Base-by-base conservation (phyloP, 2,888 invertebrate species). In the Perithous albicinctus region DNA sequence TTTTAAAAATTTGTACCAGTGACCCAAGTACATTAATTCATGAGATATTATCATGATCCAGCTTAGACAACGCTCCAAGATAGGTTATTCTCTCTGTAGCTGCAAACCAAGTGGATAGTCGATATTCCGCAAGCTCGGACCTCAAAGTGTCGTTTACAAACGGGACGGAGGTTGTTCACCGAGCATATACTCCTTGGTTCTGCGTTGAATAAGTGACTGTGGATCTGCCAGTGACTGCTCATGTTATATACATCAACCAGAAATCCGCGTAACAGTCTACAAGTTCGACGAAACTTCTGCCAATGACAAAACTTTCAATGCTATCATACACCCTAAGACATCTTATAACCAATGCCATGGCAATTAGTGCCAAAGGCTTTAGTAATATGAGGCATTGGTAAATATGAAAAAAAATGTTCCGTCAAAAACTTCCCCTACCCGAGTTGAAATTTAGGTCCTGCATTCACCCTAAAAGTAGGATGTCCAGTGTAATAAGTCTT, bases 111-210 rank as follows among this genome's bases (percentile, higher is more conserved):
- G 72, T 69, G 43, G 46, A 38, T 48, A 63, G 61, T 69, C 72
- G 81, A 81, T 81, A 63, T 78, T 74, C 69, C 43, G 32, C 54
- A 54, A 73, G 59, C 72, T 15, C 56, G 51, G 74, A 74, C 75
- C 66, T 78, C 70, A 78, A 78, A 78, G 78, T 78, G 82, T 82
- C 82, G 72, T 67, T 78, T 78, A 75, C 82, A 82, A 78, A 75
- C 75, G 72, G 20, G 7, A 6, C 41, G 32, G 78, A 43, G 69
- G 23, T 63, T 56, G 51, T 38, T 54, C 66, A 54, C 23, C 10
- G 66, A 72, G 51, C 63, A 69, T 46, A 69, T 46, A 54, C 67
- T 73, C 59, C 73, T 77, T 54, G 72, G 51, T 69, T 32, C 54
- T 67, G n/a, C 61, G 70, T 38, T 46, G 59, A 72, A 43, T 67